Conservation (phyloP, 2,113 vertebrate genomes). For the Megaceryle torquata region DNA sequence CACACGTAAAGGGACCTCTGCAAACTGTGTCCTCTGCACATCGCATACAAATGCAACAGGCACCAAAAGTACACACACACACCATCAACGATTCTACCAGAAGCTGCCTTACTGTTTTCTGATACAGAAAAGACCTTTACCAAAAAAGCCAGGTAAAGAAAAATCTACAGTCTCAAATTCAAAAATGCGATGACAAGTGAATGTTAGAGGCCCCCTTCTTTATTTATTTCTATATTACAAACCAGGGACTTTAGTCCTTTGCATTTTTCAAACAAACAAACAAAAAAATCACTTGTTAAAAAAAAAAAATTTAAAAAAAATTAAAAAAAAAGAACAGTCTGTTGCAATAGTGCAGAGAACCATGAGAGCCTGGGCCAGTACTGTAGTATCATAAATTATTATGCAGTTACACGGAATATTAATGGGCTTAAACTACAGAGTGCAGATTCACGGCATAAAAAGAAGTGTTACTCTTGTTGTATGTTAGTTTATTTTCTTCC, state of each 20-base stretch:
- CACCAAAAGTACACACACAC: neutral
- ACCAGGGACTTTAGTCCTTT: neutral
- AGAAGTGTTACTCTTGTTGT: neutral
- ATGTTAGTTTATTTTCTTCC: neutral
- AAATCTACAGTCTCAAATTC: neutral
- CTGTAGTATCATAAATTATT: neutral
- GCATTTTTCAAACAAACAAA: neutral
- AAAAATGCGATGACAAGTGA: neutral
- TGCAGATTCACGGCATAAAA: neutral
- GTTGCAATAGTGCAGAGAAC: neutral
- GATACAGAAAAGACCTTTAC: neutral
- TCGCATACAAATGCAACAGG: neutral
- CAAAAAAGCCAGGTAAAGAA: neutral
- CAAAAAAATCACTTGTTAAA: neutral
- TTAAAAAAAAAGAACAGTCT: neutral
- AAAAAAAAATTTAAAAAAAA: neutral
- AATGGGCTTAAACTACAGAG: slow-evolving; percentile 6
- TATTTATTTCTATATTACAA: neutral
- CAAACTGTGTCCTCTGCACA: neutral
- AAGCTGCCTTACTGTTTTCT: neutral
- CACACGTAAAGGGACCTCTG: neutral
- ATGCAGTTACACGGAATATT: neutral
- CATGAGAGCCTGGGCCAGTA: neutral
- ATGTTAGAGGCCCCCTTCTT: neutral
- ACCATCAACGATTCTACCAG: neutral